Evolutionary conservation across 2,888 invertebrate genomes (phyloP), one percentile per base, ranked within the genome.

Genomic region (Strigamia crassipes): DNA sequence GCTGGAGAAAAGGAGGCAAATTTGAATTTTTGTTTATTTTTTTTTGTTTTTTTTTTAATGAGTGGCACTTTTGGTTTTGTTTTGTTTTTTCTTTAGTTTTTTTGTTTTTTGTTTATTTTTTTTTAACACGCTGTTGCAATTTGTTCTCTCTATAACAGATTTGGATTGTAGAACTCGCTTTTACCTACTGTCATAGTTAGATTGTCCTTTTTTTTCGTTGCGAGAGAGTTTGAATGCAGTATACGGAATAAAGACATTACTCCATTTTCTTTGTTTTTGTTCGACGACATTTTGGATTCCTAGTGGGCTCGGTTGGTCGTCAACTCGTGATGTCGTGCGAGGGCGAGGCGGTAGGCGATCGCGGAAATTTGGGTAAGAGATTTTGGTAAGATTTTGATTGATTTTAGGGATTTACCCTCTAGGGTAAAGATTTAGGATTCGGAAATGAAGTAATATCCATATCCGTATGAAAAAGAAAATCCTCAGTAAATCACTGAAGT

Each of bases 181-280:
- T 51, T 27, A 31, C 23, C 31, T 18, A 10, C 21, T 38, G n/a
- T 80, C 46, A n/a, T 34, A 18, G 31, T 80, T 80, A 80, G 42
- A 18, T 21, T 46, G 77, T n/a, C 27, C 15, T 81, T 15, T 23
- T 61, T 27, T 66, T 21, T 66, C 77, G 23, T 81, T 81, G 56
- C 56, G 77, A 23, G 42, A 79, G 79, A 56, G 56, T 56, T 56
- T 27, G 56, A 56, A 21, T 56, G 56, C 56, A 56, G 56, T 21
- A 56, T 56, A 56, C 56, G 56, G 56, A 56, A 56, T 56, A 56
- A 56, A 56, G 56, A 56, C 56, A 56, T 56, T 56, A 56, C 56
- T 56, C 56, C 56, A 15, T 56, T 56, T 21, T n/a, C 0, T 9
- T 1, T 56, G 56, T 56, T 56, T 56, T 56, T 56, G n/a, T 56